Percentiles rank a stretch among this genome's conserved stretches.
These are phyloP conservation scores for Cyanocitta stelleri DNA, from an alignment of 2,113 vertebrate species.

Conservation along the genomic window DNA sequence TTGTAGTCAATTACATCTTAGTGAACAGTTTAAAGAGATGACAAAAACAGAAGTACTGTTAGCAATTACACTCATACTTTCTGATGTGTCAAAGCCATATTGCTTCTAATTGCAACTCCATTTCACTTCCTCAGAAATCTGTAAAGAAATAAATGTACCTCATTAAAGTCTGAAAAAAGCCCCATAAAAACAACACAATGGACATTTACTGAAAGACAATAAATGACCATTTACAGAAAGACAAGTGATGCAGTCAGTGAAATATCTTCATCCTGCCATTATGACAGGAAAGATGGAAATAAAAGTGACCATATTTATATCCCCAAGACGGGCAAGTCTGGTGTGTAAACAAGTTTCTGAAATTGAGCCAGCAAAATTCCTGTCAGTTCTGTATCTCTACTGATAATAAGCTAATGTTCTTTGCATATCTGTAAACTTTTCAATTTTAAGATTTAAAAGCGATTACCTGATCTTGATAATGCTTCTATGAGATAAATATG, in stretches of 20 bases:
- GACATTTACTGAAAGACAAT: neutral
- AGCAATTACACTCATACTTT: neutral
- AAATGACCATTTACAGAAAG: slow-evolving; percentile 20
- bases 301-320: neutral
- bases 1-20: neutral
- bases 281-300: neutral
- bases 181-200: neutral
- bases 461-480: neutral
- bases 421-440: neutral
- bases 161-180: neutral
- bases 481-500: neutral
- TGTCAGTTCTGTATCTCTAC: neutral
- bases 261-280: neutral
- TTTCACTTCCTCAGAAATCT: neutral
- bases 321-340: neutral
- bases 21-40: neutral
- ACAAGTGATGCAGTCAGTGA: neutral
- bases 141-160: neutral
- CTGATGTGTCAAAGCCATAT: neutral
- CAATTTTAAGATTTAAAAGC: neutral
- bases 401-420: neutral
- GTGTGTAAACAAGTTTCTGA: slow-evolving; percentile 10
- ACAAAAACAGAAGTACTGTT: neutral
- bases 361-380: slow-evolving; percentile 16
- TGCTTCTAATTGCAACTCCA: neutral